phyloP scores from a whole-genome alignment of 2,888 invertebrate species.

The Dasypogon diadema region DNA sequence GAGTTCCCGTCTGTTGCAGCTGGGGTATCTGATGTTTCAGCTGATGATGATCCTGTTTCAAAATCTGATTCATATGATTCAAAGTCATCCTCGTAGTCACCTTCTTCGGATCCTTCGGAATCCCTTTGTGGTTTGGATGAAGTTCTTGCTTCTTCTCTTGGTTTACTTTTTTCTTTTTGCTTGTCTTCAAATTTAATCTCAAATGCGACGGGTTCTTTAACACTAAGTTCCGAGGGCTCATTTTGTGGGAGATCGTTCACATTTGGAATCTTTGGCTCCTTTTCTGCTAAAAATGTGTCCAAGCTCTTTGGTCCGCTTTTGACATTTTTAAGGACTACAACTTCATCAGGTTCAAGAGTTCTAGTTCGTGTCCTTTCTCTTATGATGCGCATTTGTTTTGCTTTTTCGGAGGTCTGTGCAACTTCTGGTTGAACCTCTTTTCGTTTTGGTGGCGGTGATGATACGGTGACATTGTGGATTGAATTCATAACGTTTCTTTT shows the following conservation, averaged over 20 bases:
- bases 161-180: neutral
- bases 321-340: constrained; percentile 61
- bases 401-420: neutral
- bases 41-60: constrained; percentile 64
- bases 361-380: constrained; percentile 59
- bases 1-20: constrained; percentile 19
- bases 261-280: neutral
- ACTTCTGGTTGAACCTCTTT: constrained; percentile 52
- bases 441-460: constrained; percentile 65
- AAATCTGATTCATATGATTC: constrained; percentile 74
- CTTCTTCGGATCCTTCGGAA: constrained; percentile 52
- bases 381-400: neutral
- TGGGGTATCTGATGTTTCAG: constrained; percentile 19
- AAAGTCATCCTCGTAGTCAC: constrained; percentile 72
- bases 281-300: constrained; percentile 26
- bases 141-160: constrained; percentile 14
- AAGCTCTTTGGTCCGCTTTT: constrained; percentile 43
- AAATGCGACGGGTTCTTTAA: constrained; percentile 64
- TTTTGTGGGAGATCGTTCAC: neutral
- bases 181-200: constrained; percentile 63
- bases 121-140: constrained; percentile 27
- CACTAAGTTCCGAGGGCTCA: neutral
- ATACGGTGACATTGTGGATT: constrained; percentile 67
- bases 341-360: constrained; percentile 64
- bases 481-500: constrained; percentile 66